Conservation (phyloP, 2,797 vertebrate genomes). For the Hoplostethus atlanticus region DNA sequence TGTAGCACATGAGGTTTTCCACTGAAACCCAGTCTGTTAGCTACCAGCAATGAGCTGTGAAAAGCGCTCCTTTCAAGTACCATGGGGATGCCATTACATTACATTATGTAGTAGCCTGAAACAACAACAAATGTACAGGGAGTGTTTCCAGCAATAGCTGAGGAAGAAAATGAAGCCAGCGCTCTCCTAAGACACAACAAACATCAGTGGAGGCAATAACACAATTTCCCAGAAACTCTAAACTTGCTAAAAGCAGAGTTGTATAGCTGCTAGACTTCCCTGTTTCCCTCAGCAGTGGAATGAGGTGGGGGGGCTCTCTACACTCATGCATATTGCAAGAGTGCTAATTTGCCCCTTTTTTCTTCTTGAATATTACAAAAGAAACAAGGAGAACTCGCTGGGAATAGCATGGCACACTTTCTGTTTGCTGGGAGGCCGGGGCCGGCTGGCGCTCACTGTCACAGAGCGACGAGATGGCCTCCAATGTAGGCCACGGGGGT, state of each 20-base stretch:
- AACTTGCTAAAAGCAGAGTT: conserved; percentile 63
- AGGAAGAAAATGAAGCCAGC: conserved; percentile 39
- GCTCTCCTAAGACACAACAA: conserved; percentile 35
- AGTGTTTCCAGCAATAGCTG: conserved; percentile 44
- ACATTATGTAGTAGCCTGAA: conserved; percentile 38
- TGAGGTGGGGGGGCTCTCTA: conserved; percentile 39
- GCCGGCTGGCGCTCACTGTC: conserved; percentile 19
- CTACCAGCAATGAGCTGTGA: conserved; percentile 45
- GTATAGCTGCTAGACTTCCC: conserved; percentile 55
- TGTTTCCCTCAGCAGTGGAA: conserved; percentile 52
- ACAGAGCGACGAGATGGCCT: conserved; percentile 33
- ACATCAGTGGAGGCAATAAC: conserved; percentile 32
- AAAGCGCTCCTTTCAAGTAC: conserved; percentile 49
- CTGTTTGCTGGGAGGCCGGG: conserved; percentile 31
- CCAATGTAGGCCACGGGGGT: conserved; percentile 50
- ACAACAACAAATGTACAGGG: conserved; percentile 33
- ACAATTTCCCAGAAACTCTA: conserved; percentile 49
- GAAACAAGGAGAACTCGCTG: conserved; percentile 48
- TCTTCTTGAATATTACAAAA: conserved; percentile 66
- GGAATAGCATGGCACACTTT: conserved; percentile 53
- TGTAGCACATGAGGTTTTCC: conserved; percentile 34
- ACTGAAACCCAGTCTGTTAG: conserved; percentile 28
- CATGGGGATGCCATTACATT: conserved; percentile 42
- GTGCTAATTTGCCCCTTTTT: conserved; percentile 69
- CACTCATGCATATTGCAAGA: conserved; percentile 78